Evolutionary conservation across 2,113 vertebrate species (phyloP), one percentile per base, ranked within the genome.

Genomic region (Oncorhynchus gorbuscha): DNA sequence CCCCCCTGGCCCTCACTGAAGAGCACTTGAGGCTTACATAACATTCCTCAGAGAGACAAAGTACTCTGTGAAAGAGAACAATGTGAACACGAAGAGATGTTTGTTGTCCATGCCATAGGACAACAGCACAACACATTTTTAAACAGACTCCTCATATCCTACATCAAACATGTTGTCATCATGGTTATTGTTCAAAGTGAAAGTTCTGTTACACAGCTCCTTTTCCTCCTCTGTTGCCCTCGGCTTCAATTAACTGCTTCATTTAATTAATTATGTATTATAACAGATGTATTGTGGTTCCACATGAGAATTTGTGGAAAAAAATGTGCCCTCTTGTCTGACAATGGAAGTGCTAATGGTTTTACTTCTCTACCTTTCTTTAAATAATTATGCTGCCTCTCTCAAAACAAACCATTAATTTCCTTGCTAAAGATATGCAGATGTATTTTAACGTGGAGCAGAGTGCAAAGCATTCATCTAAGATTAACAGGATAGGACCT

Each of bases 21-120:
- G 87, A 89, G 85, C 88, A 87, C 91, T 92, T 84, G 74, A 92
- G 81, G 79, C 79, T 74, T 91, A 87, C 89, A 89, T 84, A 90
- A 86, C 93, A 93, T 93, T 94, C 93, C 91, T 79, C 35, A 78
- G 78, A 83, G 82, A 72, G 80, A 83, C 68, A 85, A 79, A 88
- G 77, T 86, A 87, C 86, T 84, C 86, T 85, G 84, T 79, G 87
- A 89, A 73, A 28, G 78, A 83, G 77, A 83, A 74, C 26, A 9
- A 77, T 76, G 76, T 81, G 69, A 76, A 69, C 51, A 55, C 3
- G 76, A 59, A 76, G 66, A 74, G 49, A 72, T 18, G 51, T 18
- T 75, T 86, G 68, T 85, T 84, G 75, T 84, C 76, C 72, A 68
- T 55, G 86, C 72, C 67, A 78, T 69, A 78, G 76, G 75, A 78